These are phyloP conservation scores for Serrognathus titanus DNA, from an alignment of 2,888 invertebrate species.

Conservation along the genomic window DNA sequence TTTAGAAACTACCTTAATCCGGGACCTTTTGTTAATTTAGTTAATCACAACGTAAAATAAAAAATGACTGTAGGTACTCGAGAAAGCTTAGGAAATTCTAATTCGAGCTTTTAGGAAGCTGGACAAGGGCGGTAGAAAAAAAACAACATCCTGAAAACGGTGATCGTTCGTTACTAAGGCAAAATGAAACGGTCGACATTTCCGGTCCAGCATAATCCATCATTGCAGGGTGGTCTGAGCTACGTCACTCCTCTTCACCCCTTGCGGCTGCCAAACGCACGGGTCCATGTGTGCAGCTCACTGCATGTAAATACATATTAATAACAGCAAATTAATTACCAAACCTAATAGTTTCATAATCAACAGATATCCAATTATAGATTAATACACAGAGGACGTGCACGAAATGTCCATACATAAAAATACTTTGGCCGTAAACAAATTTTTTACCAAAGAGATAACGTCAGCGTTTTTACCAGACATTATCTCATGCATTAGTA, in stretches of 20 bases:
- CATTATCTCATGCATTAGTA: too few relatives aligned
- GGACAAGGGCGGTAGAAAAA: too few relatives aligned
- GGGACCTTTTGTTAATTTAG: background rate
- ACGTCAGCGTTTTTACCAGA: too few relatives aligned
- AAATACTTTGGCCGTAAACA: too few relatives aligned
- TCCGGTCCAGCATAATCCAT: slow-evolving; percentile 27
- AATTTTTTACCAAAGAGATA: background rate
- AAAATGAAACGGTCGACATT: slow-evolving; percentile 19
- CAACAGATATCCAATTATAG: slow-evolving; percentile 33
- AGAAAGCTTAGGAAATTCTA: background rate
- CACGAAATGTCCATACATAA: background rate
- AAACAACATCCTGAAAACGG: background rate
- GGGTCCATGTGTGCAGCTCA: slow-evolving; percentile 24
- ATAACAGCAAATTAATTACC: slow-evolving; percentile 41
- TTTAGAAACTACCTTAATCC: background rate
- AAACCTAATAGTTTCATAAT: slow-evolving; percentile 38
- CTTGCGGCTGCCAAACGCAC: slow-evolving; percentile 1
- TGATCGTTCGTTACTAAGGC: background rate
- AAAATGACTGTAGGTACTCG: too few relatives aligned
- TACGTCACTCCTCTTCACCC: slow-evolving; percentile 12
- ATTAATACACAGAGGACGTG: slow-evolving; percentile 8
- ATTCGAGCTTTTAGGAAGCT: background rate
- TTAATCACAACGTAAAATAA: background rate
- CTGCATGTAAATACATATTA: slow-evolving; percentile 43
- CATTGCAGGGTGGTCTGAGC: slow-evolving; percentile 21